Conservation (phyloP, 2,797 vertebrate genomes). For the Bucorvus abyssinicus region DNA sequence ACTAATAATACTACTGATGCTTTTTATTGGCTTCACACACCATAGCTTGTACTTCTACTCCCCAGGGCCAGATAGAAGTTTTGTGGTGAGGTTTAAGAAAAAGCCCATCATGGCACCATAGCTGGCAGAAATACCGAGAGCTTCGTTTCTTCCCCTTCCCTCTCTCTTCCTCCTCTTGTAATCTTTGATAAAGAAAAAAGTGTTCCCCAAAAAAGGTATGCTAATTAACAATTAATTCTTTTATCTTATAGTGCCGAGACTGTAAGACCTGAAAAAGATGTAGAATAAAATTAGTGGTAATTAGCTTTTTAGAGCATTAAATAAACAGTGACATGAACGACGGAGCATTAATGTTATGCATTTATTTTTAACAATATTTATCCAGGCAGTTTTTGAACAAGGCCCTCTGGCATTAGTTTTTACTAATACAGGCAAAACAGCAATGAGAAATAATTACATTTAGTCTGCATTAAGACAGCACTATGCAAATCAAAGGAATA, state of each 20-base stretch:
- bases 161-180: not conserved
- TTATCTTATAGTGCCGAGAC: slow-evolving; percentile 35
- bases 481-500: slow-evolving; percentile 38
- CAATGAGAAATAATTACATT: slow-evolving; percentile 20
- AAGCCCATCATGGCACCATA: not conserved
- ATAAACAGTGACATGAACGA: slow-evolving; percentile 29
- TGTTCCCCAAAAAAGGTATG: not conserved
- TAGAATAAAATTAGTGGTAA: slow-evolving; percentile 41
- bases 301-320: slow-evolving; percentile 56
- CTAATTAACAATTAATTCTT: slow-evolving; percentile 68
- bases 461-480: slow-evolving; percentile 18
- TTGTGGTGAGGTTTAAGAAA: not conserved
- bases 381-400: slow-evolving; percentile 11
- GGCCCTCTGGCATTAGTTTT: slow-evolving; percentile 5
- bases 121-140: slow-evolving; percentile 1
- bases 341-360: slow-evolving; percentile 18
- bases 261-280: slow-evolving; percentile 36
- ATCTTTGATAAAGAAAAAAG: slow-evolving; percentile 43
- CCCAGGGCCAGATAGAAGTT: not conserved
- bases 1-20: not conserved
- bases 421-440: not conserved
- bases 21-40: slow-evolving; percentile 35
- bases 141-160: not conserved
- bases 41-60: slow-evolving; percentile 9
- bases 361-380: slow-evolving; percentile 61